Evolutionary conservation across 2,797 vertebrate genomes (phyloP), one percentile per base, ranked within the genome.

Genomic region (Acomys russatus): DNA sequence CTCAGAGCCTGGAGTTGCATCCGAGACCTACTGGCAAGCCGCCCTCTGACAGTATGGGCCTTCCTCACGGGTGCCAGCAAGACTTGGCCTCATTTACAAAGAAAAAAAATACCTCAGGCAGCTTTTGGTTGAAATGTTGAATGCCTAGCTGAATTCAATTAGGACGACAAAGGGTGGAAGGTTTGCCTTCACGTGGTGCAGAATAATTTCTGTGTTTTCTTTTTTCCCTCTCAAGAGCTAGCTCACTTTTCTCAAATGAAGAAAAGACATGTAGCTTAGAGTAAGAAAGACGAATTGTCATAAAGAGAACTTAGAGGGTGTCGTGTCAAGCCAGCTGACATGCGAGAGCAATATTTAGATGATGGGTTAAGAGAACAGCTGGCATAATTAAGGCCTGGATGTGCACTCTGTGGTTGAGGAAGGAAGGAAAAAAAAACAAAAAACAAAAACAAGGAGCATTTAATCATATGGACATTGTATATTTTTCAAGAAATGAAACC

Each of bases 401-500:
- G 92, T 97, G 88, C 92, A 94, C 70, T 64, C 68, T 25, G 35
- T 49, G 22, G 44, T 17, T 83, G 70, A 22, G 20, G n/a, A 20
- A 20, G 33, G 38, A 22, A 22, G 20, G n/a, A 20, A 20, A 14
- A 38, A 22, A 38, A 20, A 9, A 17, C n/a, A 2, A 82, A 96
- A 25, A 51, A 30, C 14, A 95, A 92, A 94, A 96, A 89, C 6
- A 22, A 49, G 92, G 54, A 91, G 79, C 93, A 92, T 97, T 98
- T 97, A 95, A 96, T 98, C 86, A 74, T 93, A 83, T 54, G n/a
- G 79, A 98, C 77, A 15, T 1, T 2, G 80, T 96, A 74, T 97
- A 70, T 96, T 97, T 93, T 63, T 97, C 88, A 96, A 95, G 95
- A 96, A 96, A 91, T 93, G 96, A 98, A 97, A 90, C 33, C 76